A percentile compares a stretch with the other conserved stretches of the same genome.
Conservation (phyloP, 2,113 vertebrate species). For the Chionodraco myersi region DNA sequence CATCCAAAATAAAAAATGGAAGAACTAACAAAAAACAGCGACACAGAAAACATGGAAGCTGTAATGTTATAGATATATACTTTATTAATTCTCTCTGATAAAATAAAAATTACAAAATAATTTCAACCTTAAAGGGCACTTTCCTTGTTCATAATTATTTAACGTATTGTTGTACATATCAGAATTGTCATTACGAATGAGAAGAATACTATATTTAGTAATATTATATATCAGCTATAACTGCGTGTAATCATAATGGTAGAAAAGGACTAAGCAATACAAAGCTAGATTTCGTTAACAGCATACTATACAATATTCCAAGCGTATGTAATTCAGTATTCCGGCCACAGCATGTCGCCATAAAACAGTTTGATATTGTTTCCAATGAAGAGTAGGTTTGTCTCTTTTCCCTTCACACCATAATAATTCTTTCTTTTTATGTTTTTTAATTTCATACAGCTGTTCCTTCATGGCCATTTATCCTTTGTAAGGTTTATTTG, state of each 20-base stretch:
- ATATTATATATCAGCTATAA: slow-evolving; percentile 86
- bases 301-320: slow-evolving; percentile 86
- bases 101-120: slow-evolving; percentile 91
- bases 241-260: slow-evolving; percentile 84
- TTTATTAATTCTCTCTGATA: slow-evolving; percentile 89
- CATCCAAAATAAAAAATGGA: not conserved
- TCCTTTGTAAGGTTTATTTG: slow-evolving; percentile 78
- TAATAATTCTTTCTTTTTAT: slow-evolving; percentile 66
- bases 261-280: slow-evolving; percentile 86
- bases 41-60: slow-evolving; percentile 62
- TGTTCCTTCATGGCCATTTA: slow-evolving; percentile 78
- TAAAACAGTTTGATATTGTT: slow-evolving; percentile 80
- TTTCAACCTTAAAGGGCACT: slow-evolving; percentile 86
- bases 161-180: slow-evolving; percentile 82
- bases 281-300: slow-evolving; percentile 85
- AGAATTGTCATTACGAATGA: slow-evolving; percentile 84
- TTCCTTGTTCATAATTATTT: slow-evolving; percentile 83
- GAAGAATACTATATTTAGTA: slow-evolving; percentile 85
- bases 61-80: slow-evolving; percentile 87
- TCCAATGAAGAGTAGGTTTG: slow-evolving; percentile 73
- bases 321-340: slow-evolving; percentile 84
- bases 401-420: slow-evolving; percentile 73
- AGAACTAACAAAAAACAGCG: not conserved
- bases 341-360: slow-evolving; percentile 85
- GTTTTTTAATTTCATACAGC: slow-evolving; percentile 70